Base-by-base conservation (phyloP, 64 coral and sea anemone species). In the Montipora sp. region DNA sequence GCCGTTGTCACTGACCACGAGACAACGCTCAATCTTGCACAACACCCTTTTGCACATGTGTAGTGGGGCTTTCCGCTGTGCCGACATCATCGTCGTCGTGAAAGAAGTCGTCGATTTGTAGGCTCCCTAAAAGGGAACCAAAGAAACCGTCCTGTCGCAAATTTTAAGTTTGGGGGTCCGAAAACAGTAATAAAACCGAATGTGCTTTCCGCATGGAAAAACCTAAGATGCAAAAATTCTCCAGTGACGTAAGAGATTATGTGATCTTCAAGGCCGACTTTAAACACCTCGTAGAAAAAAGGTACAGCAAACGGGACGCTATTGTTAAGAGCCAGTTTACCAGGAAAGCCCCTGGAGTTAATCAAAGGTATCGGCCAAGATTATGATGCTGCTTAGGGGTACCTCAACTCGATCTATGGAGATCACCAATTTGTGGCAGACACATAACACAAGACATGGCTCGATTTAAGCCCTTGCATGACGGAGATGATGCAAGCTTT, bases 351-450 rank as follows among this genome's bases (percentile, higher is more conserved):
- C 23, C 24, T 90, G 2, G 72, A 90, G 57, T 50, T 90, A 66
- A 90, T 90, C 14, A 90, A 80, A 65, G 88, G 88, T 23, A 90
- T 80, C n/a, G 88, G 76, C 14, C 19, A 5, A 2, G 88, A 90
- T 36, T 90, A 90, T 20, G 72, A 90, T 9, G 76, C 88, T 8
- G 88, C 77, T 6, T 90, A 76, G 55, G 75, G 80, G 9, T 90
- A 89, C 66, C 36, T 89, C 0, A 71, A 88, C 7, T 61, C 84
- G 1, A 87, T 87, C 27, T 73, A 87, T 10, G 45, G 72, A 16
- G 76, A 90, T 65, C 88, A 75, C 22, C n/a, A 75, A 13, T 77
- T 90, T 49, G 51, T 78, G 1, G 53, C 73, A 8, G 49, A 89
- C 51, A 89, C 50, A 63, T 77, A 7, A 77, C 75, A 3, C 88